Evolutionary conservation across 2,113 vertebrate genomes (phyloP).

Genomic region (Halichoerus grypus): DNA sequence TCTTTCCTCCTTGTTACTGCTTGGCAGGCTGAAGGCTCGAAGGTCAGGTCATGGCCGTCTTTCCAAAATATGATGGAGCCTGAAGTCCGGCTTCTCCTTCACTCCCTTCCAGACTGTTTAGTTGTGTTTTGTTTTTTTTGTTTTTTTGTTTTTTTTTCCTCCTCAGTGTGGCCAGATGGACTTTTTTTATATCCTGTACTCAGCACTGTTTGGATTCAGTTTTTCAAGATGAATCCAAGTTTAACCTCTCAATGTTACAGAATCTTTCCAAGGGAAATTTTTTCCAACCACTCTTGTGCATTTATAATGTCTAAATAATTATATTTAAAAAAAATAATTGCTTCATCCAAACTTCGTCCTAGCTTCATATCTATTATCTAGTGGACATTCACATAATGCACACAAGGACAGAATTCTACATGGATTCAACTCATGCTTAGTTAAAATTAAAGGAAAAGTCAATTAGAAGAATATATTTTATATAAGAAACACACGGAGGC

Average conservation of each 20-base stretch:
- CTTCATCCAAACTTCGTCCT: constrained; percentile 13
- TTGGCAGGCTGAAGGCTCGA: constrained; percentile 34
- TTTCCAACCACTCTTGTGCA: constrained; percentile 41
- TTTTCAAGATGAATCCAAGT: constrained; percentile 71
- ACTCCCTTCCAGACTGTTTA: constrained; percentile 42
- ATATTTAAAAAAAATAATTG: constrained; percentile 31
- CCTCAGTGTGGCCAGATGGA: constrained; percentile 68
- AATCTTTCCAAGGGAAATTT: constrained; percentile 62
- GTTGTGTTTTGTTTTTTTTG: too few relatives aligned
- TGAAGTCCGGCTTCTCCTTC: constrained; percentile 7
- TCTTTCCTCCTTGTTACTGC: constrained; percentile 53
- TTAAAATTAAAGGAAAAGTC: not conserved
- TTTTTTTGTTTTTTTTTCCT: not conserved
- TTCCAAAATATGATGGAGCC: constrained; percentile 49
- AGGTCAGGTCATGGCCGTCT: constrained; percentile 56
- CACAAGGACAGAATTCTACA: not conserved
- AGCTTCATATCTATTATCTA: not conserved
- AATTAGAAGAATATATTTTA: constrained; percentile 9
- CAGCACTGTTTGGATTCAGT: constrained; percentile 62
- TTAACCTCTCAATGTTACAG: constrained; percentile 62
- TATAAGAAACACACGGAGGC: not conserved
- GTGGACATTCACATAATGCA: not conserved
- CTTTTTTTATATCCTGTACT: constrained; percentile 69
- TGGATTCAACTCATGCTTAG: not conserved
- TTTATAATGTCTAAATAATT: constrained; percentile 70